Evolutionary conservation across 2,113 vertebrate genomes (phyloP).

Genomic region (Thomomys bottae): DNA sequence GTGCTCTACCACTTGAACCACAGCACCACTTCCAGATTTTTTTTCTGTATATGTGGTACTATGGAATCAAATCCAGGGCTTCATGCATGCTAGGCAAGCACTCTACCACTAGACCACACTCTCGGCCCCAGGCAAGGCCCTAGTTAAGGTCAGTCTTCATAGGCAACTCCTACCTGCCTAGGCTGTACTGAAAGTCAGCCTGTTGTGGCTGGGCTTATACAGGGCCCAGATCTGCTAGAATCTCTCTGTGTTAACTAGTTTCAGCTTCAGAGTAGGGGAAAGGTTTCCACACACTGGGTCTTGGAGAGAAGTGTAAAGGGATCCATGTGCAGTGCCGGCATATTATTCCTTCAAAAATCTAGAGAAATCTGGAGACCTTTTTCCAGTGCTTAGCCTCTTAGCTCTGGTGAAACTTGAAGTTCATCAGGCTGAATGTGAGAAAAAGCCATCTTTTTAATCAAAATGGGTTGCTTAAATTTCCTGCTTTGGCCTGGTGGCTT

Average conservation of each 20-base stretch:
- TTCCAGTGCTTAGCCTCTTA: neutral
- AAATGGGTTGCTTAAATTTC: too few species aligned
- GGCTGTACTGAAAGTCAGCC: neutral
- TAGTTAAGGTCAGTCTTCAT: neutral
- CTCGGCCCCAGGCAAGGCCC: too few species aligned
- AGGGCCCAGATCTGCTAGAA: neutral
- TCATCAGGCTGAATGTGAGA: neutral
- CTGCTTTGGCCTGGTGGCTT: too few species aligned
- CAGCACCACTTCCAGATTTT: too few species aligned
- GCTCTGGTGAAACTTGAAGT: slow-evolving; percentile 15
- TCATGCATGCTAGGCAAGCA: too few species aligned
- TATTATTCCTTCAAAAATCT: neutral
- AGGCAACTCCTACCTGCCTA: neutral
- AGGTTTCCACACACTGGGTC: neutral
- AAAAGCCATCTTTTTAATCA: too few species aligned
- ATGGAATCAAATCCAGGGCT: too few species aligned
- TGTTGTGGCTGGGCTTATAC: neutral
- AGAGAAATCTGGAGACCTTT: neutral
- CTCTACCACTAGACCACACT: too few species aligned
- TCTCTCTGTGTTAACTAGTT: neutral
- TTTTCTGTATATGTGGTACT: too few species aligned
- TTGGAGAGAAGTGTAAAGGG: neutral
- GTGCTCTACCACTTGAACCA: too few species aligned
- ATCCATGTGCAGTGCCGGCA: too few species aligned
- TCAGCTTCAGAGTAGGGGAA: slow-evolving; percentile 19